Percentiles rank a stretch among this genome's conserved stretches.
Conservation (phyloP, 2,113 vertebrate genomes). For the Aptenodytes patagonicus region DNA sequence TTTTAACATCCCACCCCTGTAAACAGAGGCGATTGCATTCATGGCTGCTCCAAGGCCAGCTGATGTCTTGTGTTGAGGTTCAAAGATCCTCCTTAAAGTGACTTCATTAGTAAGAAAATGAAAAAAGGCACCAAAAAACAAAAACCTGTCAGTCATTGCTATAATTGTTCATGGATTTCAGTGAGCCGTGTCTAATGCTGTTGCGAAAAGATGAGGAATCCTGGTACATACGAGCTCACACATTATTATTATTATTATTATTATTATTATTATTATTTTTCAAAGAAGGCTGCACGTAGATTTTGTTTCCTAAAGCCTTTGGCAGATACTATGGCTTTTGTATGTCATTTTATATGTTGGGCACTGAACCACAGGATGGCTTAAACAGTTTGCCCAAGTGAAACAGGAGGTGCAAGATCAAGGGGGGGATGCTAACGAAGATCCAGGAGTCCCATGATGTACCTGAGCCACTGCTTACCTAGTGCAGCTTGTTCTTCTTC, state of each 20-base stretch:
- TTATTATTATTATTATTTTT: neutral
- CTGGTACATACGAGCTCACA: neutral
- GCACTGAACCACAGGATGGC: neutral
- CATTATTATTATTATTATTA: neutral
- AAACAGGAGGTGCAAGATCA: neutral
- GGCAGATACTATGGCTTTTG: fast-evolving
- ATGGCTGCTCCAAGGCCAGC: neutral
- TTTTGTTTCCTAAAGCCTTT: neutral
- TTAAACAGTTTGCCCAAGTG: neutral
- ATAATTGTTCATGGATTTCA: neutral
- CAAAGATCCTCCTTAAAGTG: neutral
- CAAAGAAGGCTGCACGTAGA: neutral
- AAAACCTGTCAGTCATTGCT: neutral
- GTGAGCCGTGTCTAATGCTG: neutral
- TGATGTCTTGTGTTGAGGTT: fast-evolving
- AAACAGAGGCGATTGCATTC: neutral
- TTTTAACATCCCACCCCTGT: neutral
- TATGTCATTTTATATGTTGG: no score
- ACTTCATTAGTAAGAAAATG: neutral
- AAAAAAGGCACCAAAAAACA: neutral
- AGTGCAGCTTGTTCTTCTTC: neutral
- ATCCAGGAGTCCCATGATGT: neutral
- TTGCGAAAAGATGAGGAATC: neutral
- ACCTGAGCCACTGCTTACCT: neutral
- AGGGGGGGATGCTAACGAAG: neutral